These are phyloP conservation scores for Myioborus melanocephalus DNA, from an alignment of 2,797 vertebrate species.

Conservation along the genomic window DNA sequence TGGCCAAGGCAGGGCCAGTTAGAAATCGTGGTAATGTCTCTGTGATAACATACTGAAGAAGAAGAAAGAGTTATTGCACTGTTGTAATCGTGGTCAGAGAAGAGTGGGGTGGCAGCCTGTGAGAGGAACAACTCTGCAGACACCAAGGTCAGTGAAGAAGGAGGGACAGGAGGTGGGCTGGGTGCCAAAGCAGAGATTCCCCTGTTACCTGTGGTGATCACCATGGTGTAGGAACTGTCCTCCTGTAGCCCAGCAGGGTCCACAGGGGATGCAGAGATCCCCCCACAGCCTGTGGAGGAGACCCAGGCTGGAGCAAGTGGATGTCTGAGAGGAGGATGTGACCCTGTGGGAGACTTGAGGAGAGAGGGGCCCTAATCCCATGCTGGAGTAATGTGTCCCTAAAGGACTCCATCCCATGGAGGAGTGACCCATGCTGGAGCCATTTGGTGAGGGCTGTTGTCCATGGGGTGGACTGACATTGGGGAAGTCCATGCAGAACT, in stretches of 20 bases:
- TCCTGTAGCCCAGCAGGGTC: too few relatives aligned
- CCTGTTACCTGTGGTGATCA: too few relatives aligned
- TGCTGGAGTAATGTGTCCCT: not conserved
- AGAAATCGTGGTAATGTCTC: not conserved
- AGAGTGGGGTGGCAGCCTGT: not conserved
- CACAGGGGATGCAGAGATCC: not conserved
- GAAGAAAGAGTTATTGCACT: not conserved
- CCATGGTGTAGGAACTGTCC: not conserved
- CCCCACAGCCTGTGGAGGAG: not conserved
- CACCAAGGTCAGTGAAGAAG: not conserved
- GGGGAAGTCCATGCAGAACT: not conserved
- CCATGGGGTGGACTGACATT: not conserved
- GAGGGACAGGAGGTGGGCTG: not conserved
- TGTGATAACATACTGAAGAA: not conserved
- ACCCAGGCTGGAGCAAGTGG: not conserved
- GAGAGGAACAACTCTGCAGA: not conserved
- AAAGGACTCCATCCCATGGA: not conserved
- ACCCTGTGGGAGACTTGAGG: not conserved
- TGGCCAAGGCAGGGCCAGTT: not conserved
- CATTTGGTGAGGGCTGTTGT: not conserved
- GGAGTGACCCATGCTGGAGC: not conserved
- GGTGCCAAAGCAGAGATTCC: not conserved
- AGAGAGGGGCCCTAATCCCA: not conserved
- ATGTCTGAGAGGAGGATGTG: not conserved
- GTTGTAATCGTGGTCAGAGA: fast-evolving